Evolutionary conservation across 2,797 vertebrate species (phyloP).

Genomic region (Serranus cabrilla): DNA sequence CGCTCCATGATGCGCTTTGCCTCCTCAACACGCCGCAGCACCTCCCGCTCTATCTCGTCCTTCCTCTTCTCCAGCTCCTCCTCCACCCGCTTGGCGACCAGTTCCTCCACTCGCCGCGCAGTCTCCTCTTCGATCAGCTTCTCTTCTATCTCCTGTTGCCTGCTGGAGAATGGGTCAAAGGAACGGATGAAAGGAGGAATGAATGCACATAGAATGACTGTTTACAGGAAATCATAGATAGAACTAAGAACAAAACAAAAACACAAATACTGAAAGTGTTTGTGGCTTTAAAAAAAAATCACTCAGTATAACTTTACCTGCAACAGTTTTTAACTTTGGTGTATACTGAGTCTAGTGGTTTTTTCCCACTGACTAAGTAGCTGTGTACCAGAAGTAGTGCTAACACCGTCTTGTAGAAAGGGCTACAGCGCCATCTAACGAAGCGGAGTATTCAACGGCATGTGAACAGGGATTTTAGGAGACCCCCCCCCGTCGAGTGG

Average conservation of each 20-base stretch:
- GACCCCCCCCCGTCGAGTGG: too few relatives aligned
- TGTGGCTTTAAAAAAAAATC: too few relatives aligned
- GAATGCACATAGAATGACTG: neutral
- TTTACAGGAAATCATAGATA: neutral
- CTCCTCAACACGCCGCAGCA: conserved; percentile 97
- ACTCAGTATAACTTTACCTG: neutral
- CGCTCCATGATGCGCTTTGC: conserved; percentile 99
- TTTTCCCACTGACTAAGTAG: too few relatives aligned
- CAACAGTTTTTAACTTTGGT: neutral
- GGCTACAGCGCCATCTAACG: too few relatives aligned
- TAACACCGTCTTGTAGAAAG: too few relatives aligned
- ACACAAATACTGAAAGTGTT: too few relatives aligned
- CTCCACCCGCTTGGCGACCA: conserved; percentile 97
- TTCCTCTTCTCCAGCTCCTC: conserved; percentile 98
- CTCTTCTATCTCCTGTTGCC: conserved; percentile 99
- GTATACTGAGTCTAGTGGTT: neutral
- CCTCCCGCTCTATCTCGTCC: conserved; percentile 98
- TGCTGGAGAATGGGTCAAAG: conserved; percentile 76
- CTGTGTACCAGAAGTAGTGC: too few relatives aligned
- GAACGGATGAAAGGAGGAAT: neutral
- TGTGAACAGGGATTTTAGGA: too few relatives aligned
- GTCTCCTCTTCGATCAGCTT: conserved; percentile 99
- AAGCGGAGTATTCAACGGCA: too few relatives aligned
- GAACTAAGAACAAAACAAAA: neutral
- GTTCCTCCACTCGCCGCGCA: conserved; percentile 96